A percentile compares a stretch with the other conserved stretches of the same genome.
Conservation (phyloP, 2,797 vertebrate genomes). For the Lacerta agilis region DNA sequence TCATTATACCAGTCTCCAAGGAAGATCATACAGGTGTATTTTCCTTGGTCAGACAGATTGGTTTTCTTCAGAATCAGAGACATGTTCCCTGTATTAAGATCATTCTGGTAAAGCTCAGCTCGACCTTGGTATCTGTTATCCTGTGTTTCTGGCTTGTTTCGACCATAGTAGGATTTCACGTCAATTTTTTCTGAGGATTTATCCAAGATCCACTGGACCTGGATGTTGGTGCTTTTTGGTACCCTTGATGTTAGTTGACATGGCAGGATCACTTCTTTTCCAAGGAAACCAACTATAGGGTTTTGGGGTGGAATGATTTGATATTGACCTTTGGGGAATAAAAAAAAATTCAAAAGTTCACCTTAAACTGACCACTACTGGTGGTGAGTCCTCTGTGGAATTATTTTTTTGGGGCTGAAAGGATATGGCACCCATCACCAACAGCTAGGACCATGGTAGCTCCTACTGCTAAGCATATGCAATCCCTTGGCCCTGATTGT, state of each 20-base stretch:
- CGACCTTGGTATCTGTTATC: slow-evolving; percentile 39
- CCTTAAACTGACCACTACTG: too few relatives aligned
- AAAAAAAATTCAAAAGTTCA: neutral
- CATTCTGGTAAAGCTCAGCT: slow-evolving; percentile 37
- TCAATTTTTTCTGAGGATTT: neutral
- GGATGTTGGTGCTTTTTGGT: neutral
- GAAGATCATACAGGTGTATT: slow-evolving; percentile 60
- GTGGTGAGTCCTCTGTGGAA: too few relatives aligned
- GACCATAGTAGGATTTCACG: neutral
- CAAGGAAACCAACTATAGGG: slow-evolving; percentile 28
- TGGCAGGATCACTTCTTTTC: slow-evolving; percentile 26
- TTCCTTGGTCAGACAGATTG: slow-evolving; percentile 52
- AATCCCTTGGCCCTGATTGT: too few relatives aligned
- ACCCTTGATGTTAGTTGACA: neutral
- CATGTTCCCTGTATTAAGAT: slow-evolving; percentile 60
- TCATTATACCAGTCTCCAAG: slow-evolving; percentile 25
- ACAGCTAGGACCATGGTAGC: too few relatives aligned
- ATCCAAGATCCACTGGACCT: slow-evolving; percentile 26
- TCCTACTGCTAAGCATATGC: too few relatives aligned
- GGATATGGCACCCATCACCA: too few relatives aligned
- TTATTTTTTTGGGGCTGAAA: too few relatives aligned
- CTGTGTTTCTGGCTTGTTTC: neutral
- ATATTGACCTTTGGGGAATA: slow-evolving; percentile 16
- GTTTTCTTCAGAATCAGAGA: slow-evolving; percentile 61
- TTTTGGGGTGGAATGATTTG: slow-evolving; percentile 20